A percentile compares a stretch with the other conserved stretches of the same genome.
These are phyloP conservation scores for Rhea pennata DNA, from an alignment of 2,113 vertebrate genomes.

Conservation along the genomic window DNA sequence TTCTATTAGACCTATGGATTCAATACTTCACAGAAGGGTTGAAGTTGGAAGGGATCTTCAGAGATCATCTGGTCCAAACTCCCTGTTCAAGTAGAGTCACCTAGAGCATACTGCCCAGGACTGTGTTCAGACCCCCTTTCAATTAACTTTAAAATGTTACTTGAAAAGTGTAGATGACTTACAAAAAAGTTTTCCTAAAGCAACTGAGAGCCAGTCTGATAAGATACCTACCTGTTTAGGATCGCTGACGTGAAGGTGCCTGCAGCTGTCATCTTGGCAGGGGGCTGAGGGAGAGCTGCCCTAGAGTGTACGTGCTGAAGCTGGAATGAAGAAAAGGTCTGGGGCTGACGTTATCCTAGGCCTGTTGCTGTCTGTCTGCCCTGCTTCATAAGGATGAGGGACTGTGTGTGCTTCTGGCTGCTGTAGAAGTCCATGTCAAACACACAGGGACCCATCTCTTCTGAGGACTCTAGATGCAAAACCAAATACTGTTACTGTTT, in stretches of 20 bases:
- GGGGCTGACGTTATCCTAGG: background rate
- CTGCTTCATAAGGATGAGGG: background rate
- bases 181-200: background rate
- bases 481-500: background rate
- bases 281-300: background rate
- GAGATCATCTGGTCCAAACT: background rate
- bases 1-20: background rate
- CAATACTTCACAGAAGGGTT: background rate
- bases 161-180: background rate
- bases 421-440: background rate
- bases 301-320: background rate
- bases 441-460: background rate
- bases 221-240: background rate
- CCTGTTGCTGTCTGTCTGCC: background rate
- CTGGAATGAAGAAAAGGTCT: background rate
- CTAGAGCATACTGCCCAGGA: background rate
- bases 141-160: background rate
- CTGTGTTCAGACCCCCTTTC: background rate
- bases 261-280: background rate
- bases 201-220: background rate
- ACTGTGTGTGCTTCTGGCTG: background rate
- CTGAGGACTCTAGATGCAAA: background rate
- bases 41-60: background rate
- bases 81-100: background rate
- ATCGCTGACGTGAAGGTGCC: background rate